These are phyloP conservation scores for Sebastes cheni DNA, from an alignment of 2,797 vertebrate species.

Conservation along the genomic window DNA sequence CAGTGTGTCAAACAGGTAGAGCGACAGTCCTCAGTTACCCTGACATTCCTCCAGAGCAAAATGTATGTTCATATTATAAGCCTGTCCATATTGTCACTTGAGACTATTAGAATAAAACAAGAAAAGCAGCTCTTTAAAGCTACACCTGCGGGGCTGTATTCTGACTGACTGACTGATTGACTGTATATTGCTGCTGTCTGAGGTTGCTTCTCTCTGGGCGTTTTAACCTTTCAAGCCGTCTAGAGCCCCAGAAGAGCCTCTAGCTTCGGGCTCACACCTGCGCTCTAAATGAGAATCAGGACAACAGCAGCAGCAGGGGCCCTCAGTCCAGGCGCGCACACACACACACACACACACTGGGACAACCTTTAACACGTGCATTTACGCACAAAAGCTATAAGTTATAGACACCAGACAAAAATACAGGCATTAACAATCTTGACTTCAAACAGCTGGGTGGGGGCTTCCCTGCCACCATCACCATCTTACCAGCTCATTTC, in stretches of 20 bases:
- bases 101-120: slow-evolving; percentile 35
- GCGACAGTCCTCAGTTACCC: background rate
- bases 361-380: background rate
- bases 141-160: slow-evolving; percentile 41
- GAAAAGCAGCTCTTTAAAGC: slow-evolving; percentile 24
- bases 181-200: slow-evolving; percentile 35
- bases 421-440: background rate
- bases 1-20: background rate
- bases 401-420: background rate
- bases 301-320: slow-evolving; percentile 67
- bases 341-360: slow-evolving; percentile 1
- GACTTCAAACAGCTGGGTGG: slow-evolving; percentile 32
- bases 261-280: slow-evolving; percentile 68
- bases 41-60: background rate
- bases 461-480: slow-evolving; percentile 34
- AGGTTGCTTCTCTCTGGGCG: slow-evolving; percentile 19
- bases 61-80: slow-evolving; percentile 23
- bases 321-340: slow-evolving; percentile 13
- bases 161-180: slow-evolving; percentile 14
- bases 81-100: slow-evolving; percentile 8
- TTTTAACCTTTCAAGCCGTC: slow-evolving; percentile 70
- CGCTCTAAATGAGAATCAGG: slow-evolving; percentile 40
- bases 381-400: background rate
- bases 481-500: slow-evolving; percentile 38
- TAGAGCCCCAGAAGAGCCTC: slow-evolving; percentile 55